Evolutionary conservation across 2,113 vertebrate genomes (phyloP), one percentile per base, ranked within the genome.

Genomic region (Ceyx margarethae): DNA sequence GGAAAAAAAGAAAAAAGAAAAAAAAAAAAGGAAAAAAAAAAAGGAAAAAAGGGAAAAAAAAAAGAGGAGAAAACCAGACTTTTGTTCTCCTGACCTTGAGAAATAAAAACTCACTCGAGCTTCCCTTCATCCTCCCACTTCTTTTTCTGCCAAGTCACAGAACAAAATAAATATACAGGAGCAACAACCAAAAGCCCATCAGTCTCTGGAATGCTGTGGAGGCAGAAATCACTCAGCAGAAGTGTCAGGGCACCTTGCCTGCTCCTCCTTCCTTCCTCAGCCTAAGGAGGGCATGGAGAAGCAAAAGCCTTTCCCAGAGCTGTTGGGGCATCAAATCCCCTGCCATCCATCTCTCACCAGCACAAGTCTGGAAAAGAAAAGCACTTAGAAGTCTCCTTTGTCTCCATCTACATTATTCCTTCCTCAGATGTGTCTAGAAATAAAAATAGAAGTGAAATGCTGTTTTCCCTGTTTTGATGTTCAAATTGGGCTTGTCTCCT

Each of bases 381-480:
- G 81, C 81, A 92, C 74, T 92, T 89, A 89, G 58, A 89, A 90
- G 51, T 46, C 71, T 92, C 51, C 58, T 85, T 65, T 87, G 74
- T 62, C 75, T 94, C 81, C 58, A 81, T 79, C 86, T 89, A 85
- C 58, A 80, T 89, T 84, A 93, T 83, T 83, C 35, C 81, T 79
- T 80, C 66, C 67, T 95, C 31, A 37, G 62, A 85, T 76, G 84
- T 66, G 61, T 94, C 85, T 71, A 85, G 92, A 85, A 93, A 94
- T 89, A 94, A 94, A 95, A 95, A 94, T 91, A 95, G 95, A 87
- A 95, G 85, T n/a, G 28, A 83, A 96, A 93, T 77, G 84, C 51
- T 93, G 56, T 96, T 96, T 96, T 91, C 91, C 93, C 71, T 80
- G 78, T 85, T 94, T 85, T 89, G 78, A 94, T 93, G 89, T 93